A percentile compares a stretch with the other conserved stretches of the same genome.
Conservation (phyloP, 2,888 invertebrate species). For the Drosophila macrospina region DNA sequence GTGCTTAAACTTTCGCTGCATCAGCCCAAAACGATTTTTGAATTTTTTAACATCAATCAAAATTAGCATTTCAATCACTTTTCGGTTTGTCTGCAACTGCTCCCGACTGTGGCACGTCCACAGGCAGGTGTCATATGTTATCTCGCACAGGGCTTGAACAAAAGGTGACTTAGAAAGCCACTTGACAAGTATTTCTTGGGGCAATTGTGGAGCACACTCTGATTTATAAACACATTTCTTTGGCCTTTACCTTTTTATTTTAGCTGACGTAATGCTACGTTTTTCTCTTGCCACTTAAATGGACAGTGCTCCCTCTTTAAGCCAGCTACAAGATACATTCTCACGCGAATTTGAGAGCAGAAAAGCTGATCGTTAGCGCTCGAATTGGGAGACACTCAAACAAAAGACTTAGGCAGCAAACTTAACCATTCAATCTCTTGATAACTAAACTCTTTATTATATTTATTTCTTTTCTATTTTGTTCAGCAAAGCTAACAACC, state of each 20-base stretch:
- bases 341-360: slow-evolving; percentile 22
- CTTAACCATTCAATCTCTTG: slow-evolving; percentile 32
- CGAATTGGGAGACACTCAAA: slow-evolving; percentile 54
- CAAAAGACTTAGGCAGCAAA: slow-evolving; percentile 78
- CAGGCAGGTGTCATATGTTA: slow-evolving; percentile 30
- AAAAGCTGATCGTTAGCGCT: slow-evolving; percentile 9
- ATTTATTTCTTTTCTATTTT: neutral
- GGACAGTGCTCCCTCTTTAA: slow-evolving; percentile 52
- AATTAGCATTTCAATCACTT: slow-evolving; percentile 76
- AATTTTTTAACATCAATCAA: slow-evolving; percentile 65
- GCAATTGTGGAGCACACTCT: slow-evolving; percentile 20
- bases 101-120: slow-evolving; percentile 5
- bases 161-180: slow-evolving; percentile 53
- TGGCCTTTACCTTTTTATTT: slow-evolving; percentile 31
- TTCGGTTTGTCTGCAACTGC: slow-evolving; percentile 16
- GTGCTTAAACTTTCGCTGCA: slow-evolving; percentile 64
- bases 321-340: slow-evolving; percentile 29
- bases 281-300: slow-evolving; percentile 46
- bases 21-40: slow-evolving; percentile 36
- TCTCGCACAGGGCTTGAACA: slow-evolving; percentile 32
- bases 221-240: slow-evolving; percentile 30
- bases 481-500: slow-evolving; percentile 9
- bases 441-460: neutral
- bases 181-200: slow-evolving; percentile 11
- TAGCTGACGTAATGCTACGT: slow-evolving; percentile 46